Evolutionary conservation across 30 jellyfish, hydroid and myxozoan genomes (phyloP), one percentile per base, ranked within the genome.

Genomic region (Aurelia sp.): DNA sequence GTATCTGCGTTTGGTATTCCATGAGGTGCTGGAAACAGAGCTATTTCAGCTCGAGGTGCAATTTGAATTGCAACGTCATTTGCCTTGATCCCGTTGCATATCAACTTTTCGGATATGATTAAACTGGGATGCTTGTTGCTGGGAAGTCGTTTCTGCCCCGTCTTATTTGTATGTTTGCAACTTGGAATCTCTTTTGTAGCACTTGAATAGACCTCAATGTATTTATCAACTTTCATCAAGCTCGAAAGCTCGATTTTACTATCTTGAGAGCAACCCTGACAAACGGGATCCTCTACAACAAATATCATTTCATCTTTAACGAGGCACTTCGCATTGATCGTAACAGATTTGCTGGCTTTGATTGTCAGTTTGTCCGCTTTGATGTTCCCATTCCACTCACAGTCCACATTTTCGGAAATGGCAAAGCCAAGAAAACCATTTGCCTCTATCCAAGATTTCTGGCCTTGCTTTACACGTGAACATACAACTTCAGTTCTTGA

Each of bases 391-490:
- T 59, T 21, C 68, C 68, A 59, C 8, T 5, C 68, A 12, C 31
- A 4, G 27, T 17, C 10, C 24, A 59, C 68, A 59, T 59, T 59
- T 17, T 12, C 68, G 27, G 24, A 17, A 59, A 59, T 21, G 31
- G 68, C 24, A 18, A 59, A 18, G 10, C 68, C 68, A 59, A 59
- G 68, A 59, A 59, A 59, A 59, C 68, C 68, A 17, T 59, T 21
- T 17, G 68, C 12, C 31, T 59, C 31, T 59, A 12, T 21, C 68
- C 68, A 59, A 17, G 68, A 59, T 17, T 21, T 21, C 31, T 21
- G 11, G 27, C 7, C 31, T 59, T 59, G 68, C 68, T 11, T 59
- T 59, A 59, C 31, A 21, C 8, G 24, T 59, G 68, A 59, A 30
- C 68, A 59, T 4, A 21, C 31, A 21, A 59, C 10, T 59, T 59